phyloP scores from a whole-genome alignment of 2,797 vertebrate species.

The Pempheris klunzingeri region DNA sequence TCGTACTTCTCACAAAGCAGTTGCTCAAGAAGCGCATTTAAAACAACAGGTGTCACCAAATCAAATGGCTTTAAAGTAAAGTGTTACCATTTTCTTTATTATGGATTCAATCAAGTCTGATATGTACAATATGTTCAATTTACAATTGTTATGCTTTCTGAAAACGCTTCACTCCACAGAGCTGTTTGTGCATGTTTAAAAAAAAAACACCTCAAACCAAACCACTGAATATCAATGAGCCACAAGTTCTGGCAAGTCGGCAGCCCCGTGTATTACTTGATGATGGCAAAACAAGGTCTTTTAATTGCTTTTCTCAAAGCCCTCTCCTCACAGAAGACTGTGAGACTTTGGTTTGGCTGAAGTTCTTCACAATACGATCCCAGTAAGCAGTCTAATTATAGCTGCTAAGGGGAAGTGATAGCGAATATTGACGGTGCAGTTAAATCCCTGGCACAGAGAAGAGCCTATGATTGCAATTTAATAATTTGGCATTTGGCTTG shows the following conservation, averaged over 20 bases:
- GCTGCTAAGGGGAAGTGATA: slow-evolving; percentile 68
- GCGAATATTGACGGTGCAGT: slow-evolving; percentile 69
- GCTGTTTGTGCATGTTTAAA: slow-evolving; percentile 1
- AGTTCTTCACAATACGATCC: slow-evolving; percentile 51
- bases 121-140: slow-evolving; percentile 4
- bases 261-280: slow-evolving; percentile 28
- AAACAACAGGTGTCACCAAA: not conserved
- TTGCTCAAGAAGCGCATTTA: too few species aligned
- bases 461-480: slow-evolving; percentile 61
- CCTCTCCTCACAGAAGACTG: slow-evolving; percentile 31
- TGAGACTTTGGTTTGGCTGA: slow-evolving; percentile 61
- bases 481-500: slow-evolving; percentile 67
- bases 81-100: not conserved
- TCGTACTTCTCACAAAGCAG: not conserved
- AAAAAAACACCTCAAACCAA: slow-evolving; percentile 26
- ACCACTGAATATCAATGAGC: slow-evolving; percentile 40
- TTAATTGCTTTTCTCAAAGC: slow-evolving; percentile 54
- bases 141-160: not conserved
- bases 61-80: not conserved
- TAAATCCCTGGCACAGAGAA: slow-evolving; percentile 72
- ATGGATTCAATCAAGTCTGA: not conserved
- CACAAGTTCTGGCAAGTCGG: slow-evolving; percentile 21
- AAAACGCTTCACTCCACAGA: slow-evolving; percentile 5
- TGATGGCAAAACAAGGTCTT: slow-evolving; percentile 44
- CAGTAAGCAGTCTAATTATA: slow-evolving; percentile 72